Evolutionary conservation across 1,140 invertebrate genomes (phyloP).

Genomic region (Trichomalopsis sarcophagae): DNA sequence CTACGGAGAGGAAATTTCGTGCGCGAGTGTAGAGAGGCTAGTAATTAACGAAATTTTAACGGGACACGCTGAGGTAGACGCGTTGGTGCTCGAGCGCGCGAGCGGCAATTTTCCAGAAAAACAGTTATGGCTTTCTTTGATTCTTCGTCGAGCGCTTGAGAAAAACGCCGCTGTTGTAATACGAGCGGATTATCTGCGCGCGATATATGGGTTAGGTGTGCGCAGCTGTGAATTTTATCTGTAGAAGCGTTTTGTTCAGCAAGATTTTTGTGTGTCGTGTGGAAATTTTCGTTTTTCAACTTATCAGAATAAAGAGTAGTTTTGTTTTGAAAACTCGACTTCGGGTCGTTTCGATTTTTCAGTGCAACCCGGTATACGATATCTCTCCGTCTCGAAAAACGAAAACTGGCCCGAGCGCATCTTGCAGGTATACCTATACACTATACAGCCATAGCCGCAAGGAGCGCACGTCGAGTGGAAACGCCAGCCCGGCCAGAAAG

Average conservation of each 20-base stretch:
- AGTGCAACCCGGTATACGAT: not conserved
- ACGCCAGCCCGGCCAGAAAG: slow-evolving; percentile 1
- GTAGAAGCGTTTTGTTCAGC: no score
- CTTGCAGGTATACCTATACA: no score
- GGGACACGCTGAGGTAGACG: not conserved
- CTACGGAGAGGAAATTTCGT: not conserved
- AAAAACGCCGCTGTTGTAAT: no score
- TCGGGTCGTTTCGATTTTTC: not conserved
- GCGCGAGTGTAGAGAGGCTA: not conserved
- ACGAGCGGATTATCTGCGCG: no score
- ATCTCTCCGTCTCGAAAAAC: not conserved
- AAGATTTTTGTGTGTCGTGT: no score
- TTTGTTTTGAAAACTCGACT: no score
- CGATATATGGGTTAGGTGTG: no score
- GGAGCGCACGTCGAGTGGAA: not conserved
- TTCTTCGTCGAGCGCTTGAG: not conserved
- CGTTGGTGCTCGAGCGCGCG: not conserved
- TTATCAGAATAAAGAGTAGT: no score
- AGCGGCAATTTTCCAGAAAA: slow-evolving; percentile 6
- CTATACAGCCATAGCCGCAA: not conserved
- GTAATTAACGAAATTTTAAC: slow-evolving; percentile 23
- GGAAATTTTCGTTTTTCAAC: no score
- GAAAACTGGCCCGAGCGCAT: not conserved
- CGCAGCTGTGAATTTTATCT: no score
- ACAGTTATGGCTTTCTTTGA: slow-evolving; percentile 17